A percentile compares a stretch with the other conserved stretches of the same genome.
Conservation (phyloP, 2,113 vertebrate species). For the Erythrocebus patas region DNA sequence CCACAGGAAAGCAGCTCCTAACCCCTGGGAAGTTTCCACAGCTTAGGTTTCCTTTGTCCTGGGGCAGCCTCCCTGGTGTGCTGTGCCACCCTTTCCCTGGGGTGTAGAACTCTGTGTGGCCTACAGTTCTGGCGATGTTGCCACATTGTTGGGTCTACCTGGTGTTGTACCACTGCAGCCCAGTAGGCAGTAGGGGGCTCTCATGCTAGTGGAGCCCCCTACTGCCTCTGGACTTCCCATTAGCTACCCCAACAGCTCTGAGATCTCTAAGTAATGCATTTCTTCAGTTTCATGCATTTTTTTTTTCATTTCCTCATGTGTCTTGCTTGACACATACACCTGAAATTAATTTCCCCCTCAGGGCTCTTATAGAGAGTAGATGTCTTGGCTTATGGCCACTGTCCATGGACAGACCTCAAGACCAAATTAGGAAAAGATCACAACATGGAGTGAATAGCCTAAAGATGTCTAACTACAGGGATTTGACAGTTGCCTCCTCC, state of each 20-base stretch:
- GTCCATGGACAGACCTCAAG: neutral
- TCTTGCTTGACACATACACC: neutral
- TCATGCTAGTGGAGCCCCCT: neutral
- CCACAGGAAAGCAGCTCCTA: neutral
- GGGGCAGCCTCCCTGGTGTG: neutral
- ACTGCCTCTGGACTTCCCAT: neutral
- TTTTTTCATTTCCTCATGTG: neutral
- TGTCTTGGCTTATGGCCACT: neutral
- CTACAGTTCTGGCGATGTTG: neutral
- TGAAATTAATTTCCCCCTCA: neutral
- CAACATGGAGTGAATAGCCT: neutral
- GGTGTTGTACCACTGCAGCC: neutral
- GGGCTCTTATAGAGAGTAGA: neutral
- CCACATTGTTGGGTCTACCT: neutral
- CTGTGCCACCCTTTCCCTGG: neutral
- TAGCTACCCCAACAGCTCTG: rapidly evolving
- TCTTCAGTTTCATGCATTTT: neutral
- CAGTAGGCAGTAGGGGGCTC: no score
- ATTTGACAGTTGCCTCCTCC: neutral
- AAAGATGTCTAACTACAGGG: neutral
- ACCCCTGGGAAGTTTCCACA: neutral
- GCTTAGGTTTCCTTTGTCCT: neutral
- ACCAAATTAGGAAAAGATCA: neutral
- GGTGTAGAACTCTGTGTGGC: neutral
- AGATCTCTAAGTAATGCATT: neutral